Evolutionary conservation across 2,888 invertebrate species (phyloP), one percentile per base, ranked within the genome.

Genomic region (Neoscelio sp.): DNA sequence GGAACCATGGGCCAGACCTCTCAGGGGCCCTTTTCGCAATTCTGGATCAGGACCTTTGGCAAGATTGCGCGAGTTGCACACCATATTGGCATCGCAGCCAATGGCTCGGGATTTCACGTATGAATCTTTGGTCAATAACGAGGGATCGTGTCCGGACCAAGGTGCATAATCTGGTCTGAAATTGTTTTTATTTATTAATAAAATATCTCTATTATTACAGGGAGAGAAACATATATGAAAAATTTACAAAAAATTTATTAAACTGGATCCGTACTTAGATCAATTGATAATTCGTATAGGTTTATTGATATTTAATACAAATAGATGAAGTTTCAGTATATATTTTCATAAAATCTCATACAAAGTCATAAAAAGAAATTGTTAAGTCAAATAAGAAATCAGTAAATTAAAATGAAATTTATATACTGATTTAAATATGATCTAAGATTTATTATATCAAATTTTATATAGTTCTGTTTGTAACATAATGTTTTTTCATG

Each of bases 141-240:
- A 92, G 0, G 94, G 93, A 89, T 96, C 95, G 0, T 96, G 94
- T 0, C 96, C 96, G 81, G 95, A 94, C 96, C 96, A 96, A 2
- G 96, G 94, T 50, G 96, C 93, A 87, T 97, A 97, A 86, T 96
- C 96, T 79, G 94, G 94, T 71, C 96, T 96, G 87, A 60, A 90
- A 86, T 65, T 79, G 6, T 23, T 23, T 23, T 4, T 4, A 23
- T 4, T 23, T 4, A 4, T 23, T 3, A 23, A 23, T 23, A 4
- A 4, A 3, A 4, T 23, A 73, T 77, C 70, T 64, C 75, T 65
- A 67, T 12, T n/a, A n/a, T n/a, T n/a, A n/a, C n/a, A n/a, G n/a
- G n/a, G n/a, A n/a, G n/a, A 0, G 17, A 48, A 33, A 13, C 8
- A 44, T 38, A 23, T 12, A 33, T 10, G n/a, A 33, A 7, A 2